Base-by-base conservation (phyloP, 1,140 invertebrate genomes). In the Grapholita molesta region DNA sequence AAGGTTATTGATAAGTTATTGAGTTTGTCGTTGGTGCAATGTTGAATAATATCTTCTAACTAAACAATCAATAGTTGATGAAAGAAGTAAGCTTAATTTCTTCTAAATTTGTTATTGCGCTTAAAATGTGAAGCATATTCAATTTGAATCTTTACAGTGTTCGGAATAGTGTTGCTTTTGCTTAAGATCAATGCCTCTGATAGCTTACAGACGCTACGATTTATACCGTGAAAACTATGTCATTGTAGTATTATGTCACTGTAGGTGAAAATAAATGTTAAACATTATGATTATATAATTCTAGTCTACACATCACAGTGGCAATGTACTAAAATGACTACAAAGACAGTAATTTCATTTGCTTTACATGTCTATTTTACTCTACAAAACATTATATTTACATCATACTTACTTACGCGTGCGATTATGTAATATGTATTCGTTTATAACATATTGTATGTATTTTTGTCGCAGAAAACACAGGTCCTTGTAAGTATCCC, bases 391-490 rank as follows among this genome's bases (percentile, higher is more conserved):
- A 61, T 28, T 11, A 28, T 24, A 25, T 53, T 28, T 24, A 28
- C 53, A 57, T 24, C 8, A 24, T 28, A 57, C 12, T 25, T 57
- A 28, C 53, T 0, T 55, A 55, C 9, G 21, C 21, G 53, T 25
- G n/a, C n/a, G n/a, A n/a, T 15, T 32, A 61, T 28, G 32, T 30
- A 3, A 32, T 28, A 28, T 61, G 18, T 61, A 28, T 32, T 55
- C 25, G 25, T 55, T 61, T 61, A 61, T 61, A 61, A 61, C 25
- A 21, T 65, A 65, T 61, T 61, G 55, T 70, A 75, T 75, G 69
- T 80, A 81, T 88, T 88, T 86, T 88, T 88, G 85, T 84, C 82
- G 75, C 88, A 90, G 86, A 90, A 71, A 87, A 86, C 86, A 87
- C 88, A 82, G 88, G 86, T 80, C 83, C 88, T 80, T 89, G 88